phyloP scores from a whole-genome alignment of 2,113 vertebrate genomes.

The Lophura nycthemera region DNA sequence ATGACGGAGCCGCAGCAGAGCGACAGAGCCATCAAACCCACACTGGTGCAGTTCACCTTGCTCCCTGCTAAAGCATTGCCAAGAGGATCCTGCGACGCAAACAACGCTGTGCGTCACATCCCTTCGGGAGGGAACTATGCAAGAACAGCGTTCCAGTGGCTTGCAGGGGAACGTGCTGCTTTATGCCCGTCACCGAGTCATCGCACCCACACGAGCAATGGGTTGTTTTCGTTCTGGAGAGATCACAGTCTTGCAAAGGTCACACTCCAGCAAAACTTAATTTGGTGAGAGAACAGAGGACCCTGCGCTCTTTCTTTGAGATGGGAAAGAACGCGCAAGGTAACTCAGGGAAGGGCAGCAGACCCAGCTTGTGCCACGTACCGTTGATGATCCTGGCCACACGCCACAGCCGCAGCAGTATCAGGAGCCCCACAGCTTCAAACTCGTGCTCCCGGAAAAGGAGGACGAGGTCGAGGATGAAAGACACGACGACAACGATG shows the following conservation, averaged over 20 bases:
- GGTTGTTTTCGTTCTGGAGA: background rate
- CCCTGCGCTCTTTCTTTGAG: accelerated
- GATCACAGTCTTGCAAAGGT: background rate
- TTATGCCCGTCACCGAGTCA: background rate
- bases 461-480: slow-evolving; percentile 87
- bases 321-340: accelerated
- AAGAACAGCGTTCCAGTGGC: background rate
- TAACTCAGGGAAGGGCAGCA: background rate
- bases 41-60: background rate
- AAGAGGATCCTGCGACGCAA: background rate
- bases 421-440: slow-evolving; percentile 89
- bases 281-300: accelerated
- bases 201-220: background rate
- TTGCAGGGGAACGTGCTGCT: background rate
- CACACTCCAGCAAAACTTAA: background rate
- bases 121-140: background rate
- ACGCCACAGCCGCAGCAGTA: slow-evolving; percentile 94
- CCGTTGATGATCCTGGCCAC: slow-evolving; percentile 96
- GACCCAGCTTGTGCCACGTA: background rate
- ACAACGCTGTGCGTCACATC: accelerated
- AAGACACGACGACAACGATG: slow-evolving; percentile 88
- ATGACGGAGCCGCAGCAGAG: background rate
- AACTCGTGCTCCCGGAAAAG: slow-evolving; percentile 87
- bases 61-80: background rate
- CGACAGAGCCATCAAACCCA: background rate